Evolutionary conservation across 2,113 vertebrate species (phyloP).

Genomic region (Etheostoma cragini): DNA sequence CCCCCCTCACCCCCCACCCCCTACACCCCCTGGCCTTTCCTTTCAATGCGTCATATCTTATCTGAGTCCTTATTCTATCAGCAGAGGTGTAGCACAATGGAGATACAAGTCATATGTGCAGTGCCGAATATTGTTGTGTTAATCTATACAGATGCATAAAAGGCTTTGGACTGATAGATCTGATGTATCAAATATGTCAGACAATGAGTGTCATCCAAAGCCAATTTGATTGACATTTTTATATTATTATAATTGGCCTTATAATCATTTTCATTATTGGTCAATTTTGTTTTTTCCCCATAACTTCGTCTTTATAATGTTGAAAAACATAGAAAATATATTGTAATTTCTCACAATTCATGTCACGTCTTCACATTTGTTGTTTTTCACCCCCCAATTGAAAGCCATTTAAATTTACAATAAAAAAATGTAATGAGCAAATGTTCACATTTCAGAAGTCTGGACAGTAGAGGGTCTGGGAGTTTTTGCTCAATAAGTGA

Average conservation of each 20-base stretch:
- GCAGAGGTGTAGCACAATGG: constrained; percentile 43
- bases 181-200: neutral
- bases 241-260: no score
- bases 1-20: constrained; percentile 13
- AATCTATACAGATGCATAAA: neutral
- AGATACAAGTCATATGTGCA: constrained; percentile 18
- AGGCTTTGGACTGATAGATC: constrained; percentile 5
- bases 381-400: no score
- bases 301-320: neutral
- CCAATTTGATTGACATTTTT: neutral
- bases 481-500: neutral
- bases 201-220: neutral
- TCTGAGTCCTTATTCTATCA: constrained; percentile 68
- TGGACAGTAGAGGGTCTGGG: neutral
- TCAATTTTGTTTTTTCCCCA: fast-evolving
- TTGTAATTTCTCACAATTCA: neutral
- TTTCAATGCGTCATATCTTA: constrained; percentile 52
- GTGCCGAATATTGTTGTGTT: constrained; percentile 7
- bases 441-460: neutral
- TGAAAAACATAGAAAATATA: neutral
- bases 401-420: neutral
- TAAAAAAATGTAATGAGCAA: neutral
- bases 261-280: neutral
- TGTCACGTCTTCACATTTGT: neutral
- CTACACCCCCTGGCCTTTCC: constrained; percentile 24